Evolutionary conservation across 1,140 invertebrate species (phyloP), one percentile per base, ranked within the genome.

Genomic region (Drosophila virilis): DNA sequence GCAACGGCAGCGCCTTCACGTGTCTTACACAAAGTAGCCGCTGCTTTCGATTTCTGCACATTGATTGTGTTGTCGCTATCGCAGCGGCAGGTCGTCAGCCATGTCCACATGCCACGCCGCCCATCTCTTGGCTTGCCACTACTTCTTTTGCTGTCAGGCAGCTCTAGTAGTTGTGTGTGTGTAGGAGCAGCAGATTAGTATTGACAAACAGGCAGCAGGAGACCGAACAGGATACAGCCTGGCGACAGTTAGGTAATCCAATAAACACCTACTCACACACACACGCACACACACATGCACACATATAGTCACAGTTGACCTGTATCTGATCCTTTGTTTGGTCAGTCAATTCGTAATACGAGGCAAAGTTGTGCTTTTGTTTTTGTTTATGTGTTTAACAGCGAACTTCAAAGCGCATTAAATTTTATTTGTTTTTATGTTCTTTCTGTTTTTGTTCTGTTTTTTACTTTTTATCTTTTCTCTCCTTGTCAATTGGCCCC

Each of bases 61-160:
- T 86, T 88, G 82, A 86, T 86, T 86, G 83, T 88, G 73, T 86
- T 86, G 83, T 85, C 64, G 48, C 52, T 58, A 28, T 45, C 79
- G 45, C 78, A 70, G 65, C 81, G 85, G 68, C 77, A 84, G 77
- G 51, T 57, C 15, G 35, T 51, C 52, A 46, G 42, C 48, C 8
- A 15, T 13, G 32, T 8, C 12, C 33, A 5, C n/a, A 46, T 6
- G 6, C n/a, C 12, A 13, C 22, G 7, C 38, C 17, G 7, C 40
- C 17, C 32, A 10, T 42, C 40, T 32, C 48, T 32, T 32, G 28
- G 32, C 12, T 48, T 48, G 46, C 22, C 22, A n/a, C 17, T 28
- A 48, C 28, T 15, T 10, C 37, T 84, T 69, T 67, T 71, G 67
- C 68, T 68, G 48, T 37, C 42, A 54, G 37, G 46, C 55, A 15